Percentiles rank a stretch among this genome's conserved stretches.
Conservation (phyloP, 92 coral and sea anemone genomes). For the Scolanthus callimorphus region DNA sequence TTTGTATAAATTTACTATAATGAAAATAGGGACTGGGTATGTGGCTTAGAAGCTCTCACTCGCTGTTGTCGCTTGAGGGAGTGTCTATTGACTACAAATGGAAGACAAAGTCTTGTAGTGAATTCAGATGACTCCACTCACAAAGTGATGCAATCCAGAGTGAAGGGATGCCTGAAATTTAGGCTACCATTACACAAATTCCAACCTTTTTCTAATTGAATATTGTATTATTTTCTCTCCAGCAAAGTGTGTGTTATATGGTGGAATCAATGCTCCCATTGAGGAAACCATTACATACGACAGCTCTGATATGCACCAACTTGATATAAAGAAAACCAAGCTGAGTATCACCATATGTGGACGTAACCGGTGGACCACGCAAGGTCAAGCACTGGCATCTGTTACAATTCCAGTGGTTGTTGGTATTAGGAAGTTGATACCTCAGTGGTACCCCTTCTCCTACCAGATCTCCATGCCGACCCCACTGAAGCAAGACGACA, state of each 20-base stretch:
- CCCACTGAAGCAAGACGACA: not conserved
- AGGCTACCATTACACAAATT: no score
- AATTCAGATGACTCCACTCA: no score
- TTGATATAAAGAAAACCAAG: conserved; percentile 45
- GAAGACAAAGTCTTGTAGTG: no score
- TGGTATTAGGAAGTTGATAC: conserved; percentile 31
- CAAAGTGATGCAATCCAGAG: no score
- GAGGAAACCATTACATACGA: conserved; percentile 67
- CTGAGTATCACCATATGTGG: conserved; percentile 75
- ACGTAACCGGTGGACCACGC: conserved; percentile 61
- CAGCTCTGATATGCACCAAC: conserved; percentile 42
- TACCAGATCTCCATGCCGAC: conserved; percentile 59
- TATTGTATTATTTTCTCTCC: conserved; percentile 4
- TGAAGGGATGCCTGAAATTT: no score
- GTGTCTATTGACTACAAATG: no score
- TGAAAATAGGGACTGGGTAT: no score
- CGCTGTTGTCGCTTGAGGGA: no score
- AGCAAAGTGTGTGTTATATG: conserved; percentile 57
- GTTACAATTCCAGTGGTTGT: conserved; percentile 62
- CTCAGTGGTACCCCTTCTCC: conserved; percentile 53
- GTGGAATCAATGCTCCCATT: conserved; percentile 56
- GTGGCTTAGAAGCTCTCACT: no score
- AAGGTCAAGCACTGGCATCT: conserved; percentile 64
- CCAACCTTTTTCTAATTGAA: no score
- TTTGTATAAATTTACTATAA: no score